Evolutionary conservation across 2,797 vertebrate species (phyloP).

Genomic region (Philypnodon macrostomus): DNA sequence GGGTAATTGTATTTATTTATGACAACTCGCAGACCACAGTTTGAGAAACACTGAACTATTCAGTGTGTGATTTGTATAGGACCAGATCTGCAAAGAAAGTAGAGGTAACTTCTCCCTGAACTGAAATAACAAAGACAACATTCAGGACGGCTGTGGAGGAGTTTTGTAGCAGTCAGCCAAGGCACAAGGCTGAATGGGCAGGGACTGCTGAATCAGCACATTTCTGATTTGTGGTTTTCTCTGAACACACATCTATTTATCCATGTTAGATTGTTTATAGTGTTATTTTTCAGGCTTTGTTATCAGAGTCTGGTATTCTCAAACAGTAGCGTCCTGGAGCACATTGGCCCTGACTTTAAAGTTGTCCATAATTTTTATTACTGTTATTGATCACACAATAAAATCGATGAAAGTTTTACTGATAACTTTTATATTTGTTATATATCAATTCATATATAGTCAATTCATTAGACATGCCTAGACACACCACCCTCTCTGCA

Average conservation of each 20-base stretch:
- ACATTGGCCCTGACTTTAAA: neutral
- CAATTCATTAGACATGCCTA: neutral
- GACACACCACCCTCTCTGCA: neutral
- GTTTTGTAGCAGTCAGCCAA: constrained; percentile 28
- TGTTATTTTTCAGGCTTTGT: too few species aligned
- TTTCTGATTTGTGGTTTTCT: neutral
- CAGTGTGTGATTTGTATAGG: too few species aligned
- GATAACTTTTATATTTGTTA: neutral
- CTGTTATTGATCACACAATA: too few species aligned
- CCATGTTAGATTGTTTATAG: too few species aligned
- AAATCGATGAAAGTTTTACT: too few species aligned
- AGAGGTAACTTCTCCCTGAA: constrained; percentile 44
- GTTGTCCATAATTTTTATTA: constrained; percentile 4
- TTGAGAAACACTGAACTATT: too few species aligned
- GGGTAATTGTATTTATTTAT: too few species aligned
- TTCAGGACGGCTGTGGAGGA: constrained; percentile 38
- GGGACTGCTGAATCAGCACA: constrained; percentile 42
- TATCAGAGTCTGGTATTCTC: too few species aligned
- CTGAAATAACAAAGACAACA: constrained; percentile 50
- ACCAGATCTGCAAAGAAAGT: constrained; percentile 31
- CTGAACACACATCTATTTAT: neutral
- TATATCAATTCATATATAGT: neutral
- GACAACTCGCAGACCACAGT: too few species aligned
- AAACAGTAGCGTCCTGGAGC: too few species aligned
- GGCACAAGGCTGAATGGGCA: constrained; percentile 26